These are phyloP conservation scores for Nyctereutes procyonoides DNA, from an alignment of 2,113 vertebrate genomes.

Conservation along the genomic window DNA sequence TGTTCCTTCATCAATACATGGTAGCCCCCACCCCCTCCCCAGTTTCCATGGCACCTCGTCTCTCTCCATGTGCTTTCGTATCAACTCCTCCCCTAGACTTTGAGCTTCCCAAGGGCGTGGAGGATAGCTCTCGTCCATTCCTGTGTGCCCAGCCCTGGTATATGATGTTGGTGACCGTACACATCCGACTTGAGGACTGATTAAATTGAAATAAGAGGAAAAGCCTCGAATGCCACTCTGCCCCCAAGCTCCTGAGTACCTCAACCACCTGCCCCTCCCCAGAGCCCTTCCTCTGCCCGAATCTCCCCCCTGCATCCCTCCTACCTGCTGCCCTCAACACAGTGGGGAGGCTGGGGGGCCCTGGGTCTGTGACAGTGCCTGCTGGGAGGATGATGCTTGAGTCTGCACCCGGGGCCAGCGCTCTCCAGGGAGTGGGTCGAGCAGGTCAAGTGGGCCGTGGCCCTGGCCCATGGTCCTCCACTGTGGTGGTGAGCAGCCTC, in stretches of 20 bases:
- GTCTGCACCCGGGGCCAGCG: background rate
- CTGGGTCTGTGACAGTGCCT: background rate
- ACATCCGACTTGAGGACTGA: background rate
- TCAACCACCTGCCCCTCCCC: background rate
- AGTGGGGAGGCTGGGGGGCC: background rate
- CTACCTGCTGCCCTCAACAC: constrained; percentile 56
- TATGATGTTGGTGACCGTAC: background rate
- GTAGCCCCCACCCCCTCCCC: background rate
- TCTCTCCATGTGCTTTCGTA: constrained; percentile 60
- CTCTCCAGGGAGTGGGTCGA: background rate
- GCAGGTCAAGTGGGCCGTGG: constrained; percentile 35
- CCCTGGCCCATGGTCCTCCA: constrained; percentile 74
- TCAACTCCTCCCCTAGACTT: constrained; percentile 62
- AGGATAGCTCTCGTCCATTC: background rate
- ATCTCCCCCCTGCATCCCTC: background rate
- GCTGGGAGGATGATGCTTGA: background rate
- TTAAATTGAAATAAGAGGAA: background rate
- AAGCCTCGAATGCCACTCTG: background rate
- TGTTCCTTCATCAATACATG: background rate
- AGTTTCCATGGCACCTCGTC: constrained; percentile 68
- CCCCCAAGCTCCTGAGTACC: background rate
- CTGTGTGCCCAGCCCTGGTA: background rate
- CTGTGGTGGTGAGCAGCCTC: constrained; percentile 78
- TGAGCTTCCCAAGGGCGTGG: constrained; percentile 49
- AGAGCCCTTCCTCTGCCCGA: background rate